Percentiles rank a stretch among this genome's conserved stretches.
phyloP scores from a whole-genome alignment of 2,888 invertebrate species.

The Macrosiphum euphorbiae region DNA sequence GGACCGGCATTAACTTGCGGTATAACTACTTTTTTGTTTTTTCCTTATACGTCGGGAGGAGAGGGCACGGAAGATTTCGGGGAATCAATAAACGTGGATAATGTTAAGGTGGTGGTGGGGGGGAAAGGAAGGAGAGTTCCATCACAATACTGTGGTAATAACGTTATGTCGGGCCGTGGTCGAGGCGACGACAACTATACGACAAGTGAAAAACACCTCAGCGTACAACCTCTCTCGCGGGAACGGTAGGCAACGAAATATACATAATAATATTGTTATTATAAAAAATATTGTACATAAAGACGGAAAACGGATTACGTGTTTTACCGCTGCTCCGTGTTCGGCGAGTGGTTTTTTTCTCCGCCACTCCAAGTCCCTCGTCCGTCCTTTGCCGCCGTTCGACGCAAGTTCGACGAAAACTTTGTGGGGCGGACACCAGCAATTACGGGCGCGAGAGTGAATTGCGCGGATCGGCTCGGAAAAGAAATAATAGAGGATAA shows the following conservation, averaged over 20 bases:
- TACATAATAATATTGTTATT: neutral
- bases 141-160: neutral
- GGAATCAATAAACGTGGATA: neutral
- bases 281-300: neutral
- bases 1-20: neutral
- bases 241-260: constrained; percentile 45
- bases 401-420: neutral
- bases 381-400: neutral
- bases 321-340: neutral
- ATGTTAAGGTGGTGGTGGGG: neutral
- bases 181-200: neutral
- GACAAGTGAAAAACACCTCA: constrained; percentile 28
- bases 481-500: constrained; percentile 9
- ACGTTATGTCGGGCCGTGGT: neutral
- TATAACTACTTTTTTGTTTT: neutral
- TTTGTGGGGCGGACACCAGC: neutral
- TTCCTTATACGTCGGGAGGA: no score
- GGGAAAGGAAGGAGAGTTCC: neutral
- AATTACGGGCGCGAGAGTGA: neutral
- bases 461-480: neutral
- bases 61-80: neutral
- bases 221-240: neutral
- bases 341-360: neutral
- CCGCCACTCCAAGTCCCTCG: neutral
- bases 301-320: constrained; percentile 22